Evolutionary conservation across 2,797 vertebrate species (phyloP).

Genomic region (Sebastes itinus): DNA sequence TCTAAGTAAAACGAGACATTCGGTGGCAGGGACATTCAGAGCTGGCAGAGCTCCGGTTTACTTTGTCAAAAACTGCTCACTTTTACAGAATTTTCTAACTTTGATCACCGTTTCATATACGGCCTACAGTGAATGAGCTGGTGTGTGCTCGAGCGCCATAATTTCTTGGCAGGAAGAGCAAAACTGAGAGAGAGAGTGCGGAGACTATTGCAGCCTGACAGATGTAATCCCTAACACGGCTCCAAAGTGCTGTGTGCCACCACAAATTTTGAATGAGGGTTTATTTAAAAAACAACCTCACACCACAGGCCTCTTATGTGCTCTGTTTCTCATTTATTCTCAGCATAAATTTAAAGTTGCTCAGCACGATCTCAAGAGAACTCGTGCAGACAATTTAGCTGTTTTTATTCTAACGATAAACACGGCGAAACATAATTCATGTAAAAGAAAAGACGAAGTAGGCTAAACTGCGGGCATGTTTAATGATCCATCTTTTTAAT

Average conservation of each 20-base stretch:
- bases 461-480: constrained; percentile 14
- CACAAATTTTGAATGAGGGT: constrained; percentile 69
- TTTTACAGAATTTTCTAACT: constrained; percentile 50
- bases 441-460: background rate
- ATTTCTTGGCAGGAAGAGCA: constrained; percentile 54
- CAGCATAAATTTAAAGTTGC: constrained; percentile 52
- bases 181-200: constrained; percentile 20
- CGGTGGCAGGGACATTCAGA: constrained; percentile 11
- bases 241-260: constrained; percentile 72
- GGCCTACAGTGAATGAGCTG: constrained; percentile 38
- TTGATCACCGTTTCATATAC: constrained; percentile 53
- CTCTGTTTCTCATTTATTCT: constrained; percentile 66
- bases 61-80: constrained; percentile 55
- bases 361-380: constrained; percentile 24
- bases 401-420: constrained; percentile 30
- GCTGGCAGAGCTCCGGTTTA: constrained; percentile 29
- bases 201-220: constrained; percentile 68
- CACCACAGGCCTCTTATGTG: constrained; percentile 73
- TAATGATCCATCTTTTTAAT: constrained; percentile 33
- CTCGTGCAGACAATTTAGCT: constrained; percentile 22
- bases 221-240: constrained; percentile 73
- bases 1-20: constrained; percentile 30
- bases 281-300: constrained; percentile 78
- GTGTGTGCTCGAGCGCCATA: constrained; percentile 48
- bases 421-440: constrained; percentile 11